A percentile compares a stretch with the other conserved stretches of the same genome.
These are phyloP conservation scores for Donacobius atricapilla DNA, from an alignment of 2,113 vertebrate genomes.

Conservation along the genomic window DNA sequence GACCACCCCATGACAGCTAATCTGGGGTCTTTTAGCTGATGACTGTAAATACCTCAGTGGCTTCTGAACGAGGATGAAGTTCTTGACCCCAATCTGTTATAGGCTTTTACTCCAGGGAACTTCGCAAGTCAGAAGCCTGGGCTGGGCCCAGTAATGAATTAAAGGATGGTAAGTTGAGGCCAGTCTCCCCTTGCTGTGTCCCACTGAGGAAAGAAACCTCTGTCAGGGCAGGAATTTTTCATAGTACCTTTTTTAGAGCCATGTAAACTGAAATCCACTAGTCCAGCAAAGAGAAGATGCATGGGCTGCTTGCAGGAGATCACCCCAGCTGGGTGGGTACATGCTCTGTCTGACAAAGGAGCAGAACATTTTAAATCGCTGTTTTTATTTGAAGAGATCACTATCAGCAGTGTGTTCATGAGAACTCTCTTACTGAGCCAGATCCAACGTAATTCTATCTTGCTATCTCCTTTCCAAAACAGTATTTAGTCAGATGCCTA, in stretches of 20 bases:
- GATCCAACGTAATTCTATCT: neutral
- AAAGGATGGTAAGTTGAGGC: neutral
- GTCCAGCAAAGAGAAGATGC: neutral
- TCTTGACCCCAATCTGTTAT: neutral
- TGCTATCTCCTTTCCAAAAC: neutral
- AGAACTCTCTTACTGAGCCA: neutral
- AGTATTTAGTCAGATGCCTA: neutral
- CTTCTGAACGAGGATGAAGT: neutral
- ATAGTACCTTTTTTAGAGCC: neutral
- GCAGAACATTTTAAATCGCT: neutral
- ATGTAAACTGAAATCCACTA: neutral
- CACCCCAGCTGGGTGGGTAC: neutral
- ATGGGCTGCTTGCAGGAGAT: neutral
- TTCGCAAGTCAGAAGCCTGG: neutral
- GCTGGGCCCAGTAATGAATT: neutral
- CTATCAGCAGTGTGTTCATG: neutral
- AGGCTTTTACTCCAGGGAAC: neutral
- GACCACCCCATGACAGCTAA: fast-evolving
- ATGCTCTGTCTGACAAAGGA: neutral
- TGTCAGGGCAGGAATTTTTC: neutral
- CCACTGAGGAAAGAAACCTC: neutral
- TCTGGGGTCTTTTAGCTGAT: neutral
- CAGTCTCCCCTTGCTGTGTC: neutral
- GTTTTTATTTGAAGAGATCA: neutral
- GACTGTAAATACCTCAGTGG: neutral